phyloP scores from a whole-genome alignment of 2,113 vertebrate genomes.

The Otocyon megalotis region DNA sequence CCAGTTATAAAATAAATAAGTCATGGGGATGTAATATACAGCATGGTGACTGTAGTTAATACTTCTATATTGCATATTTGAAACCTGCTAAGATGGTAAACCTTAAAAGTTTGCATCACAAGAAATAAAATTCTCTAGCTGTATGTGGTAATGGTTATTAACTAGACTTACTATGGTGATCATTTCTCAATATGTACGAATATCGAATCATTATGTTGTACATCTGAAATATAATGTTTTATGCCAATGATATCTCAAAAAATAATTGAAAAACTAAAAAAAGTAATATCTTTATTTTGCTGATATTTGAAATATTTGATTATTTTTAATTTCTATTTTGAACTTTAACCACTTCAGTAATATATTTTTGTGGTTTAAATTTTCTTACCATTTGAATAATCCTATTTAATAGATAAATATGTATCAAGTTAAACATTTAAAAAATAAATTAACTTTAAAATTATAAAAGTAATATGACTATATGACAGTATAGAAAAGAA shows the following conservation, averaged over 20 bases:
- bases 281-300: not conserved
- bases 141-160: not conserved
- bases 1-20: not conserved
- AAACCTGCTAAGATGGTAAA: not conserved
- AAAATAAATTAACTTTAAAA: constrained; percentile 37
- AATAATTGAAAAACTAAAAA: not conserved
- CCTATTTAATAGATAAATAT: not conserved
- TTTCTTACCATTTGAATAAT: constrained; percentile 38
- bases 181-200: not conserved
- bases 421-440: not conserved
- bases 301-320: constrained; percentile 35
- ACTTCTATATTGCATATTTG: not conserved
- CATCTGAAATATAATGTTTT: not conserved
- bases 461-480: not conserved
- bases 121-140: not conserved
- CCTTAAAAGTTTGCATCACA: not conserved
- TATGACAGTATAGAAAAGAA: not conserved
- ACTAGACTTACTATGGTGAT: not conserved
- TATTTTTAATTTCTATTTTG: constrained; percentile 53
- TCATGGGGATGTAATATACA: not conserved
- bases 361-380: constrained; percentile 41
- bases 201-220: not conserved
- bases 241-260: not conserved
- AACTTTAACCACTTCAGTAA: constrained; percentile 13
- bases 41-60: not conserved